Evolutionary conservation across 2,113 vertebrate species (phyloP), one percentile per base, ranked within the genome.

Genomic region (Salvelinus sp.): DNA sequence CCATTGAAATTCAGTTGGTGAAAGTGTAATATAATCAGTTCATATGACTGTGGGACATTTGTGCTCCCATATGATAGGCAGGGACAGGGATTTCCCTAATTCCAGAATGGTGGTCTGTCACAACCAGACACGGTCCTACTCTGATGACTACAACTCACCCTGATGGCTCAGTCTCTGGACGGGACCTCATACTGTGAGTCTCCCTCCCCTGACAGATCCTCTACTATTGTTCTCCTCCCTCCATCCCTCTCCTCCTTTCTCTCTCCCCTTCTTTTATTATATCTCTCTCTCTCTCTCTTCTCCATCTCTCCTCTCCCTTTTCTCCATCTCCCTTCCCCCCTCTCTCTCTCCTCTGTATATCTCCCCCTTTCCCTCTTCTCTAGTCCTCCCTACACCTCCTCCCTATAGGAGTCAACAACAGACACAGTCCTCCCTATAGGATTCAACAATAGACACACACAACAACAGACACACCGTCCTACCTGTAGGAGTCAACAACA

Each of bases 31-130:
- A 50, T 82, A 67, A 86, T 81, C 64, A 82, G 82, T 87, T 83
- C 78, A 79, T 25, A 69, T 85, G 75, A 87, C 79, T 60, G 14
- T 76, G 75, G 72, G 73, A 84, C 81, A 84, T 84, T 82, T 83
- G 76, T 84, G 65, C 76, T 75, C 70, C 57, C 60, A 70, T 62
- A 79, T 82, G 81, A 81, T 75, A 69, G 69, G 22, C 60, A 65
- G 70, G 76, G 70, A 87, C 28, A 63, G 68, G 12, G 47, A 64
- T 16, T 84, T 76, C 83, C 33, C 77, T 79, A 50, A 78, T 77
- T 66, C 44, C 58, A 69, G 79, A 71, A 82, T 76, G 72, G 82
- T 84, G 54, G 74, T 44, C 73, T 86, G 87, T 89, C 85, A 89
- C 69, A 72, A 62, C 60, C 44, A 72, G 64, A 83, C 82, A 76